These are phyloP conservation scores for Schizothorax lantsangensis DNA, from an alignment of 2,797 vertebrate species.

Conservation along the genomic window DNA sequence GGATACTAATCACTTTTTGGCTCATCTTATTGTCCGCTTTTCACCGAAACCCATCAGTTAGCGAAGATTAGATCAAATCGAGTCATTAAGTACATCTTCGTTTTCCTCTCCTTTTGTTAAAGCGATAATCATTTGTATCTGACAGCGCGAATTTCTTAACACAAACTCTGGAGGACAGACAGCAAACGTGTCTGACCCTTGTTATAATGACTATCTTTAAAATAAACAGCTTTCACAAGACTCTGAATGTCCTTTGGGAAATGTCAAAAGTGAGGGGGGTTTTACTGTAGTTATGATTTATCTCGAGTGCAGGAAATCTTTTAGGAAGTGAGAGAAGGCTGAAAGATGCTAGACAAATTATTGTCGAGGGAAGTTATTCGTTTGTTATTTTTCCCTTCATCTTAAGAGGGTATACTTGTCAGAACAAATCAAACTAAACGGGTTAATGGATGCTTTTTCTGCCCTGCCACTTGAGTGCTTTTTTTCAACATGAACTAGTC, in stretches of 20 bases:
- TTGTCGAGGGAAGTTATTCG: slow-evolving; percentile 31
- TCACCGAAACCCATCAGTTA: slow-evolving; percentile 62
- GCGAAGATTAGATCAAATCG: slow-evolving; percentile 51
- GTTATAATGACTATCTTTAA: slow-evolving; percentile 26
- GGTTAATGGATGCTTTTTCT: not conserved
- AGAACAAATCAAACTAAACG: not conserved
- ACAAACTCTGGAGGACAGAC: not conserved
- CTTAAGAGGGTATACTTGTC: not conserved
- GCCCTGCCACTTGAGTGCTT: not conserved
- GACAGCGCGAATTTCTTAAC: not conserved
- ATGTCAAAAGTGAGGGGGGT: slow-evolving; percentile 36
- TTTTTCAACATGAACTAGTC: not conserved
- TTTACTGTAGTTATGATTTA: slow-evolving; percentile 50
- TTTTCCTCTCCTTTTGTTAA: slow-evolving; percentile 16
- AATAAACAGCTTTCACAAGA: slow-evolving; percentile 15
- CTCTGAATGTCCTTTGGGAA: not conserved
- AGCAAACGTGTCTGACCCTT: not conserved
- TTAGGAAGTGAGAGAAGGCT: slow-evolving; percentile 52
- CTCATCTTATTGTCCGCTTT: not conserved
- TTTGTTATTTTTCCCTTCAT: slow-evolving; percentile 38
- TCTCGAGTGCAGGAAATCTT: slow-evolving; percentile 11
- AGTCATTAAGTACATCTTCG: slow-evolving; percentile 46
- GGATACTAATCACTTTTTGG: not conserved
- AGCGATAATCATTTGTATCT: slow-evolving; percentile 18
- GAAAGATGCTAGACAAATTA: slow-evolving; percentile 44